Conservation (phyloP, 1,140 invertebrate species). For the Neoseiulus cucumeris region DNA sequence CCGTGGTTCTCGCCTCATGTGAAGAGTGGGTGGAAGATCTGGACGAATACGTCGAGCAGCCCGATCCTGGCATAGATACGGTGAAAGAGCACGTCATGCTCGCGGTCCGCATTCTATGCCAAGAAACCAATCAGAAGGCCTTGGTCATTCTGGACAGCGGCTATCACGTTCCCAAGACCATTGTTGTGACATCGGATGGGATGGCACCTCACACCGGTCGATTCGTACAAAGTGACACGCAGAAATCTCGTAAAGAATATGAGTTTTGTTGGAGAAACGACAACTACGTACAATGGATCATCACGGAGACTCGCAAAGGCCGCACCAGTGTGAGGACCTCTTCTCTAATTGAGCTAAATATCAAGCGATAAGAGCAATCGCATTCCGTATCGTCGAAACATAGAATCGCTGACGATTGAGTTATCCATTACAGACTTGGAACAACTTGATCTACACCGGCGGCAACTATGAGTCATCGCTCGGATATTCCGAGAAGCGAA, state of each 20-base stretch:
- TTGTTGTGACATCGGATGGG: constrained; percentile 65
- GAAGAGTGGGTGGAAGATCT: constrained; percentile 42
- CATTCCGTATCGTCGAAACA: too few relatives aligned
- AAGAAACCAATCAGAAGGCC: constrained; percentile 42
- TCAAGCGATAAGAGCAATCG: too few relatives aligned
- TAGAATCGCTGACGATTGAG: neutral
- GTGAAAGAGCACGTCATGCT: constrained; percentile 77
- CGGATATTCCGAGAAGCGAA: constrained; percentile 63
- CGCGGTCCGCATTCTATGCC: constrained; percentile 41
- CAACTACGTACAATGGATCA: constrained; percentile 60
- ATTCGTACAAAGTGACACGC: constrained; percentile 56
- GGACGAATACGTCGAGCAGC: constrained; percentile 17
- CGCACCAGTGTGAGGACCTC: constrained; percentile 12
- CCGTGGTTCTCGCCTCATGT: constrained; percentile 44
- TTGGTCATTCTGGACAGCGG: constrained; percentile 64
- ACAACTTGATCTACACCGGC: constrained; percentile 50
- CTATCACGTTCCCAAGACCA: constrained; percentile 61
- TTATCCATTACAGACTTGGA: constrained; percentile 15
- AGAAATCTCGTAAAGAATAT: constrained; percentile 52
- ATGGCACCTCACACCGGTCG: constrained; percentile 66
- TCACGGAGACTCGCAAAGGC: constrained; percentile 31
- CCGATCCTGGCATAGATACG: constrained; percentile 23
- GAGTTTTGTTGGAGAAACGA: constrained; percentile 46
- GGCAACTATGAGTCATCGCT: constrained; percentile 55
- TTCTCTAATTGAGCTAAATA: too few relatives aligned